Base-by-base conservation (phyloP, 1,140 invertebrate genomes). In the Mercenaria mercenaria region DNA sequence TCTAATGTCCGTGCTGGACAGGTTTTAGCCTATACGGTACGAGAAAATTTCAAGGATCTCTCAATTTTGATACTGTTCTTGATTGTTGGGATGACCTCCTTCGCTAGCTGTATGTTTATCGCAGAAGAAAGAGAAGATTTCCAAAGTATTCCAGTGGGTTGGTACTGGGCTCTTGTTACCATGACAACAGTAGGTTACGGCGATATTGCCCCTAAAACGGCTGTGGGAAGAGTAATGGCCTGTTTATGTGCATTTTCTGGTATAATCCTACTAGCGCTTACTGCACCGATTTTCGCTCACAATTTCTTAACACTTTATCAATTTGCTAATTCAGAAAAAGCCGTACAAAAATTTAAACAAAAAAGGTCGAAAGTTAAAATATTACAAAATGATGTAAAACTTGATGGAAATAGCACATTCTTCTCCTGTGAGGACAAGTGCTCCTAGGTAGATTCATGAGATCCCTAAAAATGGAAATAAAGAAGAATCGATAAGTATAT, bases 141-240 rank as follows among this genome's bases (percentile, higher is more conserved):
- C 1, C 23, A 15, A 81, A 86, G 61, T 81, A 89, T 89, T 47
- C 69, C 80, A 6, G 29, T 29, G 3, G 79, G 79, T 20, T 89
- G 79, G 81, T 89, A 83, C 52, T 89, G 79, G 99, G 99, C 98
- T 29, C 96, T 99, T 95, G 98, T 99, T 90, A 99, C 99, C 59
- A 99, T 99, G 99, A 99, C 98, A 90, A 99, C 99, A 0, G 98
- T 99, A 41, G 99, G 99, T 34, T 99, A 99, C 95, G 99, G 99
- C 50, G 94, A 95, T 84, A 92, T 95, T 37, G 52, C 80, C 1
- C 90, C 91, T 41, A 59, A 76, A 18, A 82, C 90, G 26, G 32
- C 15, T 23, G 76, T 69, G 82, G 99, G 98, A 72, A 99, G 99
- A 98, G 98, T 99, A 95, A 98, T 99, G 56, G 98, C 98, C 91